phyloP scores from a whole-genome alignment of 1,140 invertebrate genomes.

The Cherax quadricarinatus region DNA sequence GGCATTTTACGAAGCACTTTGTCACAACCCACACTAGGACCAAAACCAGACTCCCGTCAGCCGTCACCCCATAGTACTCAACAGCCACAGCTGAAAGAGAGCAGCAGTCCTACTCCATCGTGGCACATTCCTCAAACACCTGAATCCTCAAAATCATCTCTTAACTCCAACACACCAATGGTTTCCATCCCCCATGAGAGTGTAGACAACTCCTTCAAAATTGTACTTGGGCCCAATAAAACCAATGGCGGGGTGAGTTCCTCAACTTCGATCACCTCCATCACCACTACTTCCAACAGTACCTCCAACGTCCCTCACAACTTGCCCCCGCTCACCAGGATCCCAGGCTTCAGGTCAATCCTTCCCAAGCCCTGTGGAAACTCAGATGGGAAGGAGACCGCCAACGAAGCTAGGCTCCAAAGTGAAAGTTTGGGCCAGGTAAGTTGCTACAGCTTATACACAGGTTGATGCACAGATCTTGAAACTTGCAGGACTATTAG shows the following conservation, averaged over 20 bases:
- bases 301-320: constrained; percentile 46
- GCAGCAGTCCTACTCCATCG: constrained; percentile 69
- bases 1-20: constrained; percentile 63
- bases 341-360: constrained; percentile 62
- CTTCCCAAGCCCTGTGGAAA: constrained; percentile 54
- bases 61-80: constrained; percentile 75
- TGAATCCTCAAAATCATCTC: constrained; percentile 41
- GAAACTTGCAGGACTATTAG: neutral
- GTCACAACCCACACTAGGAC: constrained; percentile 60
- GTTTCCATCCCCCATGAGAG: constrained; percentile 71
- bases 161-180: constrained; percentile 55
- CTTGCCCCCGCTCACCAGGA: constrained; percentile 60
- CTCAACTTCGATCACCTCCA: constrained; percentile 44
- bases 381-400: constrained; percentile 22
- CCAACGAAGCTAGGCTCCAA: constrained; percentile 18
- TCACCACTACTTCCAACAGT: constrained; percentile 47
- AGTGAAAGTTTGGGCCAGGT: constrained; percentile 57
- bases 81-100: constrained; percentile 74
- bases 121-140: constrained; percentile 73
- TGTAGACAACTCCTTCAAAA: constrained; percentile 73
- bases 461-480: constrained; percentile 20
- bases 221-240: constrained; percentile 63
- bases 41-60: constrained; percentile 71
- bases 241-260: constrained; percentile 65
- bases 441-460: constrained; percentile 13